phyloP scores from a whole-genome alignment of 2,797 vertebrate genomes.

The Sternarchorhynchus goeldii region DNA sequence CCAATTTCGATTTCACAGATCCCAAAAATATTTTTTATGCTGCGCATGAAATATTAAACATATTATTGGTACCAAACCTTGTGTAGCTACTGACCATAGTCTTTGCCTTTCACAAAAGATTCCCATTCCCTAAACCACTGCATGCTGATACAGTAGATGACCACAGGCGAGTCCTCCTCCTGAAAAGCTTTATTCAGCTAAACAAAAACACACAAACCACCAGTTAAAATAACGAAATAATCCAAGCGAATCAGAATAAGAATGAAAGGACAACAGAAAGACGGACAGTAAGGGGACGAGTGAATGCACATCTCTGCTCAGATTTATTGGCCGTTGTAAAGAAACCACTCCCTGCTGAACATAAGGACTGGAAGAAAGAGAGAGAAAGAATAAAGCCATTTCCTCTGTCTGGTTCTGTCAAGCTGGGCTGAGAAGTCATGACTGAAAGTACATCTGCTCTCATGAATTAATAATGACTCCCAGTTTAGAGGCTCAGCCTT shows the following conservation, averaged over 20 bases:
- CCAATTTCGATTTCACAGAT: too few relatives aligned
- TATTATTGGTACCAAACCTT: too few relatives aligned
- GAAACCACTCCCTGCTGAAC: not conserved
- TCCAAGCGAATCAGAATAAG: not conserved
- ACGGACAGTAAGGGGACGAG: not conserved
- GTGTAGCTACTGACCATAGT: slow-evolving; percentile 75
- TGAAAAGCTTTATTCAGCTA: slow-evolving; percentile 99
- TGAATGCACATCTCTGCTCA: not conserved
- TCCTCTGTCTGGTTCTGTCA: slow-evolving; percentile 9
- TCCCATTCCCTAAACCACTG: slow-evolving; percentile 99
- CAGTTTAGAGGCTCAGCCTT: slow-evolving; percentile 65
- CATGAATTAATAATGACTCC: slow-evolving; percentile 69
- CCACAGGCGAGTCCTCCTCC: slow-evolving; percentile 94
- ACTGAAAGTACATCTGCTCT: slow-evolving; percentile 66
- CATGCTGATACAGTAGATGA: slow-evolving; percentile 99
- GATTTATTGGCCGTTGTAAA: slow-evolving; percentile 3
- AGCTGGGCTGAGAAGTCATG: slow-evolving; percentile 50
- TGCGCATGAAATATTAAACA: too few relatives aligned
- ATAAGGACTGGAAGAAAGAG: not conserved
- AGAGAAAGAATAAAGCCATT: not conserved
- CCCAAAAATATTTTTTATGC: too few relatives aligned
- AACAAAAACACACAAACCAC: slow-evolving; percentile 13
- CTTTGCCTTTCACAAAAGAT: slow-evolving; percentile 97
- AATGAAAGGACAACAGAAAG: not conserved
- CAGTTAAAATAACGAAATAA: not conserved